Conservation (phyloP, 2,113 vertebrate genomes). For the Paradoxurus hermaphroditus region DNA sequence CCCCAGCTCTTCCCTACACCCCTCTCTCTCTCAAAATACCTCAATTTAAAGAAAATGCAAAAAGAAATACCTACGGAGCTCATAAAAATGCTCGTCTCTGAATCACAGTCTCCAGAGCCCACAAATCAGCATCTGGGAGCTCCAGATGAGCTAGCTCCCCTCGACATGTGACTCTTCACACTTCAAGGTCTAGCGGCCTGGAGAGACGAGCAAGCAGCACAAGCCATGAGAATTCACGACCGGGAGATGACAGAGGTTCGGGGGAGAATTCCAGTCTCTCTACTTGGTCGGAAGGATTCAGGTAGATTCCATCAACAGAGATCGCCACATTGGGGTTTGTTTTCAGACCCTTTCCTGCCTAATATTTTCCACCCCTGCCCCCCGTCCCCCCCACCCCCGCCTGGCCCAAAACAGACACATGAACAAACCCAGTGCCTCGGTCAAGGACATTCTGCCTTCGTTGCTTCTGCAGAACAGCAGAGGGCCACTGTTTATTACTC, state of each 20-base stretch:
- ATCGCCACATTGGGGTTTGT: background rate
- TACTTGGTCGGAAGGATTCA: background rate
- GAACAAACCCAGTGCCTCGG: background rate
- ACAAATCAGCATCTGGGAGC: background rate
- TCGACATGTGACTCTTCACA: background rate
- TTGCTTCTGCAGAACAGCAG: background rate
- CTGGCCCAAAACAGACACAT: background rate
- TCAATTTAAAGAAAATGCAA: too few species aligned
- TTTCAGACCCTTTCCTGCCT: background rate
- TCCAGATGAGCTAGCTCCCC: background rate
- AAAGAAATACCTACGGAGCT: background rate
- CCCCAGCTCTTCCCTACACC: too few species aligned
- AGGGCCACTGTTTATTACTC: slow-evolving; percentile 26
- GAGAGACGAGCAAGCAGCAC: background rate
- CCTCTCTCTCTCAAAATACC: too few species aligned
- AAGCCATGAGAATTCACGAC: background rate
- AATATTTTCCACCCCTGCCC: background rate
- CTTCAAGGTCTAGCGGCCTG: background rate
- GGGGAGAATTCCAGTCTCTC: background rate
- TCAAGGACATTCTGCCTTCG: slow-evolving; percentile 28
- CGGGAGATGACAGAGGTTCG: background rate
- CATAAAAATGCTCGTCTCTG: background rate
- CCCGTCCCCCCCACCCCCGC: background rate
- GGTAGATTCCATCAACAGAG: background rate
- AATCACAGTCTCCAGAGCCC: background rate